phyloP scores from a whole-genome alignment of 2,113 vertebrate species.

The Hyaena hyaena region DNA sequence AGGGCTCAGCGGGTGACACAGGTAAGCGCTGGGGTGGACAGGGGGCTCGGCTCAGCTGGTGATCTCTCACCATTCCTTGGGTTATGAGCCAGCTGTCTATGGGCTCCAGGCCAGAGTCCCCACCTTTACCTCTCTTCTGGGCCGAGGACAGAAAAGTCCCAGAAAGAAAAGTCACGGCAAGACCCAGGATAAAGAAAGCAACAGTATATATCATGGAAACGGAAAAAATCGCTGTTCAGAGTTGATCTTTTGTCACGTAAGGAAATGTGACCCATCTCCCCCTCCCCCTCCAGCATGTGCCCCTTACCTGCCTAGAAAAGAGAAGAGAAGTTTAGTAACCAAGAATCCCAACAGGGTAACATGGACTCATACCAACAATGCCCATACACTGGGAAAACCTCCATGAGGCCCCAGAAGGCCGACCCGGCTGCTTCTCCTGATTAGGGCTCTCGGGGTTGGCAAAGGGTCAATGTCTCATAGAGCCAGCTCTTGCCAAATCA shows the following conservation, averaged over 20 bases:
- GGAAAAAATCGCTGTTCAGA: conserved; percentile 49
- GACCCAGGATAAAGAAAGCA: conserved; percentile 76
- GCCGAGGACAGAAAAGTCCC: conserved; percentile 89
- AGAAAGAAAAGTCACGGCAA: conserved; percentile 89
- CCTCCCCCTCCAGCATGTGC: background rate
- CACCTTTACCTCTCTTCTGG: conserved; percentile 96
- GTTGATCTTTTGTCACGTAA: background rate
- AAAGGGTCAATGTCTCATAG: background rate
- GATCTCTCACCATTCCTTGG: conserved; percentile 99
- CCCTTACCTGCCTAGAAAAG: conserved; percentile 44
- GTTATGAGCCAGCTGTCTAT: conserved; percentile 99
- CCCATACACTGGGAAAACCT: background rate
- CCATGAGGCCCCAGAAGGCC: background rate
- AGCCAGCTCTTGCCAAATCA: background rate
- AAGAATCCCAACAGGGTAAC: background rate
- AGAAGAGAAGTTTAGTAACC: conserved; percentile 36
- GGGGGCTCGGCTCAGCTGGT: conserved; percentile 81
- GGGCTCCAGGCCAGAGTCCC: conserved; percentile 96
- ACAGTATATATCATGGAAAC: conserved; percentile 51
- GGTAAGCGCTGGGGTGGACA: conserved; percentile 77
- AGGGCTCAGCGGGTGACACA: conserved; percentile 78
- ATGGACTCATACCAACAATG: no score
- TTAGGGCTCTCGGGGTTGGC: background rate
- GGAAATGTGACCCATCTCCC: background rate
- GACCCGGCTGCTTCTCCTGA: fast-evolving